Conservation (phyloP, 1,140 invertebrate species). For the Zaprionus nigranus region DNA sequence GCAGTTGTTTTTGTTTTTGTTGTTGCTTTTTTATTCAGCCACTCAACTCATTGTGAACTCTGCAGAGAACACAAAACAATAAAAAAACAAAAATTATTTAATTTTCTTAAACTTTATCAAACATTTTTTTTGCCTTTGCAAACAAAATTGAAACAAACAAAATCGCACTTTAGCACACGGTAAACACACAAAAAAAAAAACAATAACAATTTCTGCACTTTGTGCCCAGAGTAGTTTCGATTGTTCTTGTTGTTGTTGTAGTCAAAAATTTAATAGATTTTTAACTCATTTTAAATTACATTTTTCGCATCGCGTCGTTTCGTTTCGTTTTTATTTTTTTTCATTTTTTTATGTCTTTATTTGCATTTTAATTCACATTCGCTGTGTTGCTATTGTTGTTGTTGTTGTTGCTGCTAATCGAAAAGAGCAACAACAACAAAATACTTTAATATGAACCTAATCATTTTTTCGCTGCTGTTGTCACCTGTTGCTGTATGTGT, state of each 20-base stretch:
- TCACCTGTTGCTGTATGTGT: no score
- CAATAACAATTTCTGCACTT: conserved; percentile 13
- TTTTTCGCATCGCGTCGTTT: conserved; percentile 19
- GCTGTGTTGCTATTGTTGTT: conserved; percentile 50
- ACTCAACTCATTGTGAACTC: conserved; percentile 32
- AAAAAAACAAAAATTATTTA: background rate
- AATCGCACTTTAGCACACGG: background rate
- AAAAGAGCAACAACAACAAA: conserved; percentile 44
- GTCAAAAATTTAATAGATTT: conserved; percentile 41
- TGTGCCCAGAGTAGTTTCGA: conserved; percentile 7
- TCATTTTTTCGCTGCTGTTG: no score
- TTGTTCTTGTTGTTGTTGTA: conserved; percentile 26
- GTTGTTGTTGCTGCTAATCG: conserved; percentile 61
- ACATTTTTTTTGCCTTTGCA: background rate
- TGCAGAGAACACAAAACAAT: conserved; percentile 23
- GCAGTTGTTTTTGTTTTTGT: conserved; percentile 38
- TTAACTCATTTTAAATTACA: conserved; percentile 55
- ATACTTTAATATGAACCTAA: no score
- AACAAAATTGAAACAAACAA: background rate
- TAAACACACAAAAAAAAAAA: conserved; percentile 17
- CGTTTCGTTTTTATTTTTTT: conserved; percentile 14
- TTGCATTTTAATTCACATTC: conserved; percentile 19
- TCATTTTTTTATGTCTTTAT: conserved; percentile 31
- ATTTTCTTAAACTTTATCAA: background rate
- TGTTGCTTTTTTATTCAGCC: conserved; percentile 14